These are phyloP conservation scores for Gonioctena quinquepunctata DNA, from an alignment of 1,140 invertebrate genomes.

Conservation along the genomic window DNA sequence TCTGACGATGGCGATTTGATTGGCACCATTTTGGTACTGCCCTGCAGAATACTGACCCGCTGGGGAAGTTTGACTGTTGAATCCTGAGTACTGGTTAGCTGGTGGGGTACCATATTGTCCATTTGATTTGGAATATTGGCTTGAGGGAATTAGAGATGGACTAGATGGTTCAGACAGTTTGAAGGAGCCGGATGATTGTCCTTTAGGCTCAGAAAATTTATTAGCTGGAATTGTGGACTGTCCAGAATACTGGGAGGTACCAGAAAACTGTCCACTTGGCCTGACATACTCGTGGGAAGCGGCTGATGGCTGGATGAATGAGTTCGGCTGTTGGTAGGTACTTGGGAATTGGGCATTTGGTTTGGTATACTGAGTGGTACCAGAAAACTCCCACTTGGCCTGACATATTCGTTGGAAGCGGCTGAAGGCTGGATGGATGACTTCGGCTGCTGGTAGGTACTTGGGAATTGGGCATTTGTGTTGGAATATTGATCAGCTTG, in stretches of 20 bases:
- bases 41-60: too few relatives aligned
- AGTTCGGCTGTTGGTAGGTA: background rate
- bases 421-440: background rate
- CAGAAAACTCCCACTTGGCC: background rate
- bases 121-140: too few relatives aligned
- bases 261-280: background rate
- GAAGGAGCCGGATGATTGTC: background rate
- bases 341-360: background rate
- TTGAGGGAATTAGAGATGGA: too few relatives aligned
- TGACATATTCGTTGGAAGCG: background rate
- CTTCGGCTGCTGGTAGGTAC: background rate
- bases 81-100: too few relatives aligned
- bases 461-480: background rate
- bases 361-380: too few relatives aligned
- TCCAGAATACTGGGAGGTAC: background rate
- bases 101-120: too few relatives aligned
- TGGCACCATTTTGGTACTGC: slow-evolving; percentile 12
- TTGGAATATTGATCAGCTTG: background rate
- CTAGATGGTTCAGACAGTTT: too few relatives aligned
- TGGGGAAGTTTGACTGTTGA: too few relatives aligned
- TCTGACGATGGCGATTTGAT: slow-evolving; percentile 56
- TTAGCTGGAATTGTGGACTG: background rate
- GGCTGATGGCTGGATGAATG: background rate
- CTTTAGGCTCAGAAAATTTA: background rate
- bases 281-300: background rate